Evolutionary conservation across 2,888 invertebrate genomes (phyloP), one percentile per base, ranked within the genome.

Genomic region (Melinaea marsaeus): DNA sequence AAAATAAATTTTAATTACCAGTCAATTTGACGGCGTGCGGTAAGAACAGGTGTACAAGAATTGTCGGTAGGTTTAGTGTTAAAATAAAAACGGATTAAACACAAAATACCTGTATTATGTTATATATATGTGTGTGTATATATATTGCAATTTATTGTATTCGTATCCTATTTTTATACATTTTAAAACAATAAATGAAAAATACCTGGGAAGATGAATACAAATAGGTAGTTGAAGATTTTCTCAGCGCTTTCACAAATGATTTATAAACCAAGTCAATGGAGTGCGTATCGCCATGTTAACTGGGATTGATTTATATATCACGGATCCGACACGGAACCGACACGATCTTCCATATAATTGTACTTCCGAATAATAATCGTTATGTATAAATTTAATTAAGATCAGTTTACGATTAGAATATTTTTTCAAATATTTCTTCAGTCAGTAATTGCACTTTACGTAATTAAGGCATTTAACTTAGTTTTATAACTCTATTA

Each of bases 191-290:
- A 7, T 37, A 37, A 35, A 37, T 6, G 1, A 1, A 6, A 37
- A 1, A 37, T 37, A 2, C 9, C 7, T 42, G 7, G 42, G 22
- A 22, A 22, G 22, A 22, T 42, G 42, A 42, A 37, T 37, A 37
- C 5, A 37, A 7, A 37, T 37, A 42, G 42, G 42, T 54, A 46
- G 45, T 42, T 33, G 55, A 58, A 57, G 47, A 62, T 66, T 66
- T 62, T 66, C 61, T 46, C 64, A 66, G 37, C 51, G 55, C 61
- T 66, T 66, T 66, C 66, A 48, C 59, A 42, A 9, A 9, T 55
- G 62, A 62, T 64, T 62, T 55, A 57, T 59, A 54, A 56, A 58
- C 51, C 46, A 46, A 64, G 56, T 33, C 42, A 34, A 54, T 58
- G 33, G 55, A 62, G 13, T 51, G 46, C 34, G 13, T 63, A 57